A percentile compares a stretch with the other conserved stretches of the same genome.
These are phyloP conservation scores for Tetranychus cinnabarinus DNA, from an alignment of 1,140 invertebrate genomes.

Conservation along the genomic window DNA sequence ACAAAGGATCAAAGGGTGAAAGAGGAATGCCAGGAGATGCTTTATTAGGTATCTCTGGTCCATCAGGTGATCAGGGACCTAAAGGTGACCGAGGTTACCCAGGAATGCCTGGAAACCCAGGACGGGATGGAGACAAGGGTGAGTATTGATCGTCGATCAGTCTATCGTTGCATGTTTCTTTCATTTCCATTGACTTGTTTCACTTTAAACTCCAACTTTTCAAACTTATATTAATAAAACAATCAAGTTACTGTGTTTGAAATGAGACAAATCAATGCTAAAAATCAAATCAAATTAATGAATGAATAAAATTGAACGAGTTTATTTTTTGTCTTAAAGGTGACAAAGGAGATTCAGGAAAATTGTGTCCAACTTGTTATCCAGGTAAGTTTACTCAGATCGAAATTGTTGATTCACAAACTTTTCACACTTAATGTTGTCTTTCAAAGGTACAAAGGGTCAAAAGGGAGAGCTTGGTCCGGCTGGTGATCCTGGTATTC, in stretches of 20 bases:
- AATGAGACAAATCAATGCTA: too few relatives aligned
- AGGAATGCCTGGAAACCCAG: conserved; percentile 29
- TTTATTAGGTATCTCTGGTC: conserved; percentile 31
- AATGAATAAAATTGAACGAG: too few relatives aligned
- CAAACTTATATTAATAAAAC: too few relatives aligned
- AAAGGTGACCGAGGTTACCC: conserved; percentile 33
- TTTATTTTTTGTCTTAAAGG: conserved; percentile 14
- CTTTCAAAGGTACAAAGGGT: conserved; percentile 26
- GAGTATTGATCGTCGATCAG: too few relatives aligned
- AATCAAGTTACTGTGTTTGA: too few relatives aligned
- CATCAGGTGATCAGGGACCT: conserved; percentile 38
- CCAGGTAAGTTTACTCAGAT: conserved; percentile 2
- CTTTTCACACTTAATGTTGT: not conserved
- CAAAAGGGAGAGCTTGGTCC: conserved; percentile 26
- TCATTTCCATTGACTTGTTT: too few relatives aligned
- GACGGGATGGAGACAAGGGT: conserved; percentile 14
- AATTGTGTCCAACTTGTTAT: conserved; percentile 5
- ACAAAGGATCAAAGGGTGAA: conserved; percentile 1
- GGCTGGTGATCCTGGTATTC: conserved; percentile 33
- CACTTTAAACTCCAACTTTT: too few relatives aligned
- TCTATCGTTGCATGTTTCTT: too few relatives aligned
- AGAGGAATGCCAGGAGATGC: not conserved
- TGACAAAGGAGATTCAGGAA: conserved; percentile 8
- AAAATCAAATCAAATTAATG: too few relatives aligned
- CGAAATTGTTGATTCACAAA: not conserved